These are phyloP conservation scores for Leptinotarsa haldemani DNA, from an alignment of 2,888 invertebrate genomes.

Conservation along the genomic window DNA sequence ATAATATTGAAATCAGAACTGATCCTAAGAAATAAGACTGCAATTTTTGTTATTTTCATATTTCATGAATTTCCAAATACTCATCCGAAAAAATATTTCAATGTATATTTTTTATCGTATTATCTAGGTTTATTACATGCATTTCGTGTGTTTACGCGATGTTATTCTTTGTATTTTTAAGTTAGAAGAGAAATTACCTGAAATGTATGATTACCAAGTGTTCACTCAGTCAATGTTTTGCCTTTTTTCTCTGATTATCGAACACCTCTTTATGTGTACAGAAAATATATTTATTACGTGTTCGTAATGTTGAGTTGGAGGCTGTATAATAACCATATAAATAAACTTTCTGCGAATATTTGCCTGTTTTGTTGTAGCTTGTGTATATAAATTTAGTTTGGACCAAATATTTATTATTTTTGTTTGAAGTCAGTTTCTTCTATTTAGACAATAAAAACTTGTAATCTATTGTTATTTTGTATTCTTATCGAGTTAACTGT, in stretches of 20 bases:
- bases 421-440: constrained; percentile 36
- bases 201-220: constrained; percentile 61
- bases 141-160: constrained; percentile 44
- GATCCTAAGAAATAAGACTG: constrained; percentile 45
- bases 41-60: constrained; percentile 40
- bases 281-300: constrained; percentile 59
- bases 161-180: constrained; percentile 49
- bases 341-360: constrained; percentile 58
- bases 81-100: constrained; percentile 50
- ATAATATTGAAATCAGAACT: constrained; percentile 28
- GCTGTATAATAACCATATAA: constrained; percentile 66
- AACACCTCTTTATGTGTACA: constrained; percentile 56
- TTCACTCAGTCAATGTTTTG: constrained; percentile 60
- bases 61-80: constrained; percentile 60
- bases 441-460: constrained; percentile 43
- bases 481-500: constrained; percentile 23
- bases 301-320: constrained; percentile 39
- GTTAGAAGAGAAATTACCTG: constrained; percentile 53
- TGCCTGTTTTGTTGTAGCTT: constrained; percentile 49
- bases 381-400: constrained; percentile 49
- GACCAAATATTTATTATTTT: constrained; percentile 51
- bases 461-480: constrained; percentile 34
- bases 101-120: constrained; percentile 55
- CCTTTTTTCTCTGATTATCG: constrained; percentile 41
- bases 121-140: constrained; percentile 45